phyloP scores from a whole-genome alignment of 2,797 vertebrate genomes.

The Erithacus rubecula region DNA sequence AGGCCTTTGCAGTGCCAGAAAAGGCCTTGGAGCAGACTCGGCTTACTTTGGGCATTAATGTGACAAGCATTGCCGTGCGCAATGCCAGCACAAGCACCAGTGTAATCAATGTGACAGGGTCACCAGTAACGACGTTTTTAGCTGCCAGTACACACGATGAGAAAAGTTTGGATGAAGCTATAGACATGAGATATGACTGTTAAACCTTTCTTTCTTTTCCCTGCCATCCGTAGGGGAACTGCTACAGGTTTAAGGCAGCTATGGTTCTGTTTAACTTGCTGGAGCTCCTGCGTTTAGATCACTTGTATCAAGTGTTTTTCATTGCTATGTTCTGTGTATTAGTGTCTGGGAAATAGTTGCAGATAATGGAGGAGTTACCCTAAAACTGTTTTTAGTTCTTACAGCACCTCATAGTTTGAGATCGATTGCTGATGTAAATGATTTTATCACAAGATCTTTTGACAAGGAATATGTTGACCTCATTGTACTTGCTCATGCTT shows the following conservation, averaged over 20 bases:
- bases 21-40: slow-evolving; percentile 98
- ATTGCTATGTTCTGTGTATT: slow-evolving; percentile 88
- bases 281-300: slow-evolving; percentile 88
- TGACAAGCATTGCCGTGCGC: slow-evolving; percentile 95
- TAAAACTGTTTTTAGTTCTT: slow-evolving; percentile 83
- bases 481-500: slow-evolving; percentile 86
- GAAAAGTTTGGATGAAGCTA: slow-evolving; percentile 92
- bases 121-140: slow-evolving; percentile 88
- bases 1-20: slow-evolving; percentile 98
- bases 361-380: slow-evolving; percentile 83
- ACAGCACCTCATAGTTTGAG: slow-evolving; percentile 81
- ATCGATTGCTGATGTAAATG: slow-evolving; percentile 87
- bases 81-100: slow-evolving; percentile 86
- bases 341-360: slow-evolving; percentile 84
- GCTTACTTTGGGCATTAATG: slow-evolving; percentile 98
- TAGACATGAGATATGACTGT: slow-evolving; percentile 99
- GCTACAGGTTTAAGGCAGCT: slow-evolving; percentile 93
- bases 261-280: slow-evolving; percentile 89
- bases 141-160: slow-evolving; percentile 91
- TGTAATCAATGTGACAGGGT: slow-evolving; percentile 90
- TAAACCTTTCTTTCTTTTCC: slow-evolving; percentile 80
- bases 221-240: slow-evolving; percentile 76
- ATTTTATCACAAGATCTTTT: slow-evolving; percentile 90
- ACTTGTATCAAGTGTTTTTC: slow-evolving; percentile 90
- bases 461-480: slow-evolving; percentile 84